Evolutionary conservation across 2,797 vertebrate genomes (phyloP).

Genomic region (Helarctos malayanus): DNA sequence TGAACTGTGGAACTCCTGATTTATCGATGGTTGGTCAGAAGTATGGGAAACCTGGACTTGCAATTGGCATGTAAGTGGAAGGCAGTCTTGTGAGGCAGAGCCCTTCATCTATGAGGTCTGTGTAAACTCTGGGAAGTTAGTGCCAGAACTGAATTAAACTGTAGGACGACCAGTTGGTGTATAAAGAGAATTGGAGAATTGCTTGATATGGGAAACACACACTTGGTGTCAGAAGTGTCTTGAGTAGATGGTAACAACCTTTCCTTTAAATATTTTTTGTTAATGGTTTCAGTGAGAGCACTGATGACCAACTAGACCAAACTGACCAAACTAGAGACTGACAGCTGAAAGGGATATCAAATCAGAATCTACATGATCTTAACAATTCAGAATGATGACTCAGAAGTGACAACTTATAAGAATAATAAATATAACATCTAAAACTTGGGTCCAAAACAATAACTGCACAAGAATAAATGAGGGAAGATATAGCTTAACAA

Average conservation of each 20-base stretch:
- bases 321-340: background rate
- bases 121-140: background rate
- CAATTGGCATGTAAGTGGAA: background rate
- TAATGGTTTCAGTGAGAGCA: background rate
- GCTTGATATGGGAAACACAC: background rate
- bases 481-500: background rate
- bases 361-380: conserved; percentile 12
- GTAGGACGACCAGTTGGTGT: background rate
- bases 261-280: background rate
- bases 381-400: background rate
- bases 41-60: background rate
- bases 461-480: background rate
- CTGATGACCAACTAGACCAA: background rate
- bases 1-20: background rate
- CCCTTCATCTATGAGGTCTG: background rate
- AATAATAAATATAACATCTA: conserved; percentile 6
- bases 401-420: background rate
- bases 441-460: background rate
- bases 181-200: background rate
- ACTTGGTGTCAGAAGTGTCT: background rate
- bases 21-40: background rate
- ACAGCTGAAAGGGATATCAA: background rate
- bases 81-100: background rate
- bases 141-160: background rate
- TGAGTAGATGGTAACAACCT: background rate